Percentiles rank a stretch among this genome's conserved stretches.
Conservation (phyloP, 2,113 vertebrate genomes). For the Campylorhamphus procurvoides region DNA sequence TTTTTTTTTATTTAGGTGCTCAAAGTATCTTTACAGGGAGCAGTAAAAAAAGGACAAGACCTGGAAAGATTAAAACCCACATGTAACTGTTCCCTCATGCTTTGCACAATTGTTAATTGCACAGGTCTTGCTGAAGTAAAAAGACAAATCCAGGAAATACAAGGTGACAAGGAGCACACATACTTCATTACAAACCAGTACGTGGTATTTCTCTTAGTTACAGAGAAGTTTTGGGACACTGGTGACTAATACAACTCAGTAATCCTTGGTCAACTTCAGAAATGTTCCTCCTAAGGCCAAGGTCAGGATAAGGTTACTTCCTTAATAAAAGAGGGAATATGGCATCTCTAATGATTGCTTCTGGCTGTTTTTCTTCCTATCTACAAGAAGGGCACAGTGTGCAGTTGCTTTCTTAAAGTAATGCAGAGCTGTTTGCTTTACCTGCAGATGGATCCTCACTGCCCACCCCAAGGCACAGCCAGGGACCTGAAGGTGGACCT, state of each 20-base stretch:
- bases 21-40: not conserved
- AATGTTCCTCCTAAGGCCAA: constrained; percentile 5
- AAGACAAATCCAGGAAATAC: not conserved
- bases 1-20: not conserved
- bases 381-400: not conserved
- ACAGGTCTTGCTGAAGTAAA: not conserved
- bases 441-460: not conserved
- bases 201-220: not conserved
- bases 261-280: not conserved
- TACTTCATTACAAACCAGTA: not conserved
- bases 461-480: not conserved
- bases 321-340: not conserved
- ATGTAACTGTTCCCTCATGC: not conserved
- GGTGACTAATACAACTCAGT: not conserved
- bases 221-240: not conserved
- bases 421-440: not conserved
- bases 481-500: not conserved
- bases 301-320: constrained; percentile 17
- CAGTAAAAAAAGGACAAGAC: not conserved
- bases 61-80: not conserved
- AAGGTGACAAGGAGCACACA: not conserved
- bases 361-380: constrained; percentile 41
- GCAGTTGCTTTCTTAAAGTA: not conserved
- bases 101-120: not conserved
- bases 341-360: constrained; percentile 19